These are phyloP conservation scores for Drosophila lowei DNA, from an alignment of 1,140 invertebrate genomes.

Conservation along the genomic window DNA sequence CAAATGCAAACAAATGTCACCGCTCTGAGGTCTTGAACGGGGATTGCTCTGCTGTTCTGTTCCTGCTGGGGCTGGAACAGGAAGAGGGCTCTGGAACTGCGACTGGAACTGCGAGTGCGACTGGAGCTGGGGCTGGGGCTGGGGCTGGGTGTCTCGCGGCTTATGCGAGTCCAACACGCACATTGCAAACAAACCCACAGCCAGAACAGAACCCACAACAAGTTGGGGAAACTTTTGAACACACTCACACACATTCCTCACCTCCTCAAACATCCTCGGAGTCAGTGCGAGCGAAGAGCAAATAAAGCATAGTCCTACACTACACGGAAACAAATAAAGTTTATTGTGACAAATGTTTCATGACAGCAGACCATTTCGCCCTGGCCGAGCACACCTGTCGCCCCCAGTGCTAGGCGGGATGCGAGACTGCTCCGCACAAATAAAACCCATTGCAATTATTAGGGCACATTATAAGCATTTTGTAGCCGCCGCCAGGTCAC, in stretches of 20 bases:
- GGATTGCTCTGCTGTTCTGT: constrained; percentile 9
- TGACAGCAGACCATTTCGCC: constrained; percentile 68
- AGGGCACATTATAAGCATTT: constrained; percentile 68
- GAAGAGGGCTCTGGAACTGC: not conserved
- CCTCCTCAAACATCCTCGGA: constrained; percentile 25
- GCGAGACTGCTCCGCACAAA: constrained; percentile 31
- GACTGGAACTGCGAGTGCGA: not conserved
- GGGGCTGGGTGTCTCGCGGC: constrained; percentile 26
- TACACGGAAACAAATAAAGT: constrained; percentile 77
- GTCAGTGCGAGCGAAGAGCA: constrained; percentile 43
- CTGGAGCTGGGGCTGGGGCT: not conserved
- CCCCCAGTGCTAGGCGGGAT: constrained; percentile 16
- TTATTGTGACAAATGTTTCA: constrained; percentile 82
- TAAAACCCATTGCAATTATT: constrained; percentile 77
- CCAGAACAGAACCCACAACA: constrained; percentile 56
- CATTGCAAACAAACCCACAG: constrained; percentile 30
- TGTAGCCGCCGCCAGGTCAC: constrained; percentile 28
- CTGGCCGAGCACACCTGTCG: constrained; percentile 38
- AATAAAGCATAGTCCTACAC: constrained; percentile 61
- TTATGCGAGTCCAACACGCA: constrained; percentile 71
- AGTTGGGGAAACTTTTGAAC: constrained; percentile 70
- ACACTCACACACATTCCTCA: constrained; percentile 23
- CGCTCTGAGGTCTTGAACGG: constrained; percentile 28
- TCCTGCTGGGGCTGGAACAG: not conserved
- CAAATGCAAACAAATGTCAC: constrained; percentile 73